Percentiles rank a stretch among this genome's conserved stretches.
Evolutionary conservation across 2,113 vertebrate species (phyloP).

Genomic region (Lepus timidus): DNA sequence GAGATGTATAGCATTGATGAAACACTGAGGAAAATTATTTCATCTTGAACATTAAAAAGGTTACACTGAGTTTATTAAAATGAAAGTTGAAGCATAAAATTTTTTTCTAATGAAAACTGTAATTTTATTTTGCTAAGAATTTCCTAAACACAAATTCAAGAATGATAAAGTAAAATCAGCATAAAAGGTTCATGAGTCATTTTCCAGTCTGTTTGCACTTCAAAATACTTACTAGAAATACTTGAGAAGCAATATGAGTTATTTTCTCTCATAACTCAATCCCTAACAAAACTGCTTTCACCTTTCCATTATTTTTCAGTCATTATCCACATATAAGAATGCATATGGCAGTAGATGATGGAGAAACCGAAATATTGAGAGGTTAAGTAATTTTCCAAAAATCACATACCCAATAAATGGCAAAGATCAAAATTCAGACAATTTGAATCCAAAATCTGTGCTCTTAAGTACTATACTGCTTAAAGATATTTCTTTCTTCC

Average conservation of each 20-base stretch:
- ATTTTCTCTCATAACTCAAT: neutral
- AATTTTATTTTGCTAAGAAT: constrained; percentile 42
- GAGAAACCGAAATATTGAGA: neutral
- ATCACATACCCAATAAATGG: neutral
- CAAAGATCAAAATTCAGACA: neutral
- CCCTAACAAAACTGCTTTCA: neutral
- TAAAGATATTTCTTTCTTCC: neutral
- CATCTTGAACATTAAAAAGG: constrained; percentile 48
- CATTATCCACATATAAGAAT: neutral
- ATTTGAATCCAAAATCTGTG: neutral
- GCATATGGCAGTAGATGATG: neutral
- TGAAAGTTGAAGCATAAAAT: neutral
- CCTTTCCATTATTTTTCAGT: neutral
- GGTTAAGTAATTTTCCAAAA: neutral
- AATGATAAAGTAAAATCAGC: constrained; percentile 44
- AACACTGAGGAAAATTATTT: constrained; percentile 29
- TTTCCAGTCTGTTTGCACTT: neutral
- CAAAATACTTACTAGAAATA: constrained; percentile 1
- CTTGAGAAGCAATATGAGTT: constrained; percentile 17
- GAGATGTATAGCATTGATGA: neutral
- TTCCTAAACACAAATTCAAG: neutral
- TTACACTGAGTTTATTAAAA: constrained; percentile 20
- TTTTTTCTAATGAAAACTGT: neutral
- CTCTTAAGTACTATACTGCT: neutral
- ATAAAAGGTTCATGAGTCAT: neutral